These are phyloP conservation scores for Hermaeophaga mercurialis DNA, from an alignment of 2,888 invertebrate species.

Conservation along the genomic window DNA sequence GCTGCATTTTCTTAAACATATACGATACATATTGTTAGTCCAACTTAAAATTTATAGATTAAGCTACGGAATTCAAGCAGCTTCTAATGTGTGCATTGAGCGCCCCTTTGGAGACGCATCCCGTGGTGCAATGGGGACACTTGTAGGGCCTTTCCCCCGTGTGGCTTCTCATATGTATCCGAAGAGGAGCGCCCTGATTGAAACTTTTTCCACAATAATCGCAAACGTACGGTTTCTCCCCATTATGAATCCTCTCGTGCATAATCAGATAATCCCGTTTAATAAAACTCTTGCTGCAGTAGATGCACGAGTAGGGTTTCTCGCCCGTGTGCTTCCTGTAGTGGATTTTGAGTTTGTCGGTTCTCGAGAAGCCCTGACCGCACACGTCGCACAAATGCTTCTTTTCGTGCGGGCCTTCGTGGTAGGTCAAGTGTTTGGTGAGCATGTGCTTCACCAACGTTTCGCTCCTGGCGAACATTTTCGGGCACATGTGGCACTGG, in stretches of 20 bases:
- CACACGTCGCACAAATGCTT: slow-evolving; percentile 52
- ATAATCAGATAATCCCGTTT: slow-evolving; percentile 59
- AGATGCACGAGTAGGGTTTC: slow-evolving; percentile 50
- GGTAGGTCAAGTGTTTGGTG: slow-evolving; percentile 47
- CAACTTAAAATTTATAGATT: neutral
- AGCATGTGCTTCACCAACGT: slow-evolving; percentile 58
- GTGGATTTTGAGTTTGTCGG: slow-evolving; percentile 50
- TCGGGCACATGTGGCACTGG: slow-evolving; percentile 49
- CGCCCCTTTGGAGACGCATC: slow-evolving; percentile 66
- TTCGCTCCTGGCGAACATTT: slow-evolving; percentile 46
- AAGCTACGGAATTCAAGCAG: slow-evolving; percentile 40
- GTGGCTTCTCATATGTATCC: slow-evolving; percentile 67
- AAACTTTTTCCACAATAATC: slow-evolving; percentile 67
- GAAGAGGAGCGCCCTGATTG: slow-evolving; percentile 65
- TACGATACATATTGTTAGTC: neutral
- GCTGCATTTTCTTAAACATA: too few species aligned
- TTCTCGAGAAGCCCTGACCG: slow-evolving; percentile 50
- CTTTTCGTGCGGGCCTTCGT: slow-evolving; percentile 43
- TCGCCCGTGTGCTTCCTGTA: slow-evolving; percentile 52
- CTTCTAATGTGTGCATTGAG: slow-evolving; percentile 65
- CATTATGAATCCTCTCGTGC: slow-evolving; percentile 67
- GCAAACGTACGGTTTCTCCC: slow-evolving; percentile 67
- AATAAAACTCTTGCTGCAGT: slow-evolving; percentile 53
- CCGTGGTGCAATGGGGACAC: slow-evolving; percentile 63
- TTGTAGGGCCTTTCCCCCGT: slow-evolving; percentile 65